Evolutionary conservation across 2,888 invertebrate species (phyloP), one percentile per base, ranked within the genome.

Genomic region (Tetanocera ferruginea): DNA sequence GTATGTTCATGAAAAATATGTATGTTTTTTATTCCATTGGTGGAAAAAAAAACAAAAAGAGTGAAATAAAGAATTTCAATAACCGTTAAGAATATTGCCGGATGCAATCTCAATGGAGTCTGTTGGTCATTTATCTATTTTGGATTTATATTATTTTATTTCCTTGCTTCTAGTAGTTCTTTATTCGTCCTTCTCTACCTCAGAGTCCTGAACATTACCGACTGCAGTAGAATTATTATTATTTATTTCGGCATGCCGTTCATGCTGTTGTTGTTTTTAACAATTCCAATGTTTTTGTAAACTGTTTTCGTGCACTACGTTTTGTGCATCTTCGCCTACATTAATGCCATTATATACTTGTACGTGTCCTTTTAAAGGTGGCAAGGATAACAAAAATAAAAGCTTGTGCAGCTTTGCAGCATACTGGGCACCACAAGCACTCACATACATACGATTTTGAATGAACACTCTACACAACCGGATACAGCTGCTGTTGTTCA

Each of bases 311-410:
- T 67, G n/a, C 25, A 60, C 55, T 25, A 55, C 55, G 64, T n/a
- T 34, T 60, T 64, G 64, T 34, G 31, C 11, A 14, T 51, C 31
- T 55, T 55, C 43, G 55, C 57, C n/a, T 4, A 34, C 66, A 62
- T 66, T 51, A 64, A 64, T 77, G 66, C 51, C 62, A 69, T 78
- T 77, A 75, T 78, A 66, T 78, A 70, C 74, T 79, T 70, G 76
- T 79, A 81, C 80, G 77, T 80, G 79, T 75, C 75, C 66, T 79
- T 57, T 57, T 51, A 28, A 76, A 76, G 70, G 78, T 74, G 70
- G 62, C 51, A 51, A 57, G 70, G 60, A 80, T 70, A 71, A 71
- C 67, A 66, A 64, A n/a, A 73, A 67, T 55, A 75, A 52, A 8
- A n/a, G n/a, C 52, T 31, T 79, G 74, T 77, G 77, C 74, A 72